These are phyloP conservation scores for Eupsittula cactorum DNA, from an alignment of 2,113 vertebrate species.

Conservation along the genomic window DNA sequence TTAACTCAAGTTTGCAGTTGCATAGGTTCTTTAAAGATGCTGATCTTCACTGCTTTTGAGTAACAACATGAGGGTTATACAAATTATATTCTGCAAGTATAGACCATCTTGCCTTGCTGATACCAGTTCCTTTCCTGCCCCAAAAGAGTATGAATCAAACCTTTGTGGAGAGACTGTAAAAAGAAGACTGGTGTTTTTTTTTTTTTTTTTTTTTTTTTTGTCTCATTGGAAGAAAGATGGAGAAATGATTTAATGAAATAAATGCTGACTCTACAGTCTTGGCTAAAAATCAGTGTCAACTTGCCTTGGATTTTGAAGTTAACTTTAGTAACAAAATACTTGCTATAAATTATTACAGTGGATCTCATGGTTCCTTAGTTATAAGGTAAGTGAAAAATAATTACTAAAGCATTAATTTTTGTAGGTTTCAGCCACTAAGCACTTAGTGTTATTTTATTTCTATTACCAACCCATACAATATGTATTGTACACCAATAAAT, in stretches of 20 bases:
- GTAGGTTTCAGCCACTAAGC: neutral
- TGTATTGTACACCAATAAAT: neutral
- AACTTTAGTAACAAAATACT: neutral
- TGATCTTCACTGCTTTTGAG: neutral
- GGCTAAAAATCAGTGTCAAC: neutral
- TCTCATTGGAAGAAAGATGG: neutral
- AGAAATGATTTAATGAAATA: neutral
- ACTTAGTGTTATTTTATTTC: neutral
- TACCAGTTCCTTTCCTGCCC: neutral
- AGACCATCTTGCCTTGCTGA: neutral
- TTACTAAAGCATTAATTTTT: neutral
- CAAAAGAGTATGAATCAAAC: neutral
- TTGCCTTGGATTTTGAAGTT: neutral
- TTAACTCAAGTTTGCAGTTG: neutral
- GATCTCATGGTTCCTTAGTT: neutral
- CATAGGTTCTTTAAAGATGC: neutral
- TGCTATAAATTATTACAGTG: neutral
- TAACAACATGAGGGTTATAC: neutral
- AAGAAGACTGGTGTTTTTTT: neutral
- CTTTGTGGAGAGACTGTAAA: neutral
- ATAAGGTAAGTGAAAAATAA: neutral
- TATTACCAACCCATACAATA: neutral
- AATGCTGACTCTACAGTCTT: neutral
- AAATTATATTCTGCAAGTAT: neutral
- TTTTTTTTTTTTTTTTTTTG: neutral